These are phyloP conservation scores for Lasioglossum oenotherae DNA, from an alignment of 2,888 invertebrate genomes.

Conservation along the genomic window DNA sequence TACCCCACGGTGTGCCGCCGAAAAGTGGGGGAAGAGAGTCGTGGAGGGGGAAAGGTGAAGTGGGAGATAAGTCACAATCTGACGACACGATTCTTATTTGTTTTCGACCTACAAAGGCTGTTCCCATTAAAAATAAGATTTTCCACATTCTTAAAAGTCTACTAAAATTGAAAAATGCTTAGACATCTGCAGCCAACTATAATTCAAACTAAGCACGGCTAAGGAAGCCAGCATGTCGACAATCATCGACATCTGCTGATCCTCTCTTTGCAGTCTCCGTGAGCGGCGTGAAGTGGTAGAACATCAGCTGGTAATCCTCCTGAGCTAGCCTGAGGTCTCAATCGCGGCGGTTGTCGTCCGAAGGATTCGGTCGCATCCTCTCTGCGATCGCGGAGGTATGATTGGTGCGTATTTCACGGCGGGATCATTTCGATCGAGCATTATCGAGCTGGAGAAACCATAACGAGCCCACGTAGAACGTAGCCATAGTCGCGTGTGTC, in stretches of 20 bases:
- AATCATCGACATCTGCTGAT: slow-evolving; percentile 47
- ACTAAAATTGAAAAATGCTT: too few relatives aligned
- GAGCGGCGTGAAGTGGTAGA: background rate
- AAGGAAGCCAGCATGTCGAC: too few relatives aligned
- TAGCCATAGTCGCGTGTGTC: slow-evolving; percentile 35
- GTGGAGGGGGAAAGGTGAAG: too few relatives aligned
- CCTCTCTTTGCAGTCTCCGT: slow-evolving; percentile 15
- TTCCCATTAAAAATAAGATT: too few relatives aligned
- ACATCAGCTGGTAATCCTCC: slow-evolving; percentile 47
- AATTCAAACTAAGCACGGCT: too few relatives aligned
- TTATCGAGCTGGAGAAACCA: slow-evolving; percentile 76
- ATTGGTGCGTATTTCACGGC: slow-evolving; percentile 77
- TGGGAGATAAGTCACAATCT: too few relatives aligned
- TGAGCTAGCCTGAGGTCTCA: slow-evolving; percentile 66
- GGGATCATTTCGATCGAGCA: slow-evolving; percentile 76
- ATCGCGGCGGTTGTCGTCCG: slow-evolving; percentile 42
- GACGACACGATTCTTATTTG: too few relatives aligned
- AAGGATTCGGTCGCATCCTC: slow-evolving; percentile 28
- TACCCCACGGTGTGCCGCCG: too few relatives aligned
- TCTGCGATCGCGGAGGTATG: slow-evolving; percentile 54
- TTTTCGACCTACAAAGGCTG: background rate
- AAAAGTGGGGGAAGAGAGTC: too few relatives aligned
- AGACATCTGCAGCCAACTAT: too few relatives aligned
- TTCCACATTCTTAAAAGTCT: too few relatives aligned
- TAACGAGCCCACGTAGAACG: slow-evolving; percentile 75